These are phyloP conservation scores for Discoglossus pictus DNA, from an alignment of 2,797 vertebrate species.

Conservation along the genomic window DNA sequence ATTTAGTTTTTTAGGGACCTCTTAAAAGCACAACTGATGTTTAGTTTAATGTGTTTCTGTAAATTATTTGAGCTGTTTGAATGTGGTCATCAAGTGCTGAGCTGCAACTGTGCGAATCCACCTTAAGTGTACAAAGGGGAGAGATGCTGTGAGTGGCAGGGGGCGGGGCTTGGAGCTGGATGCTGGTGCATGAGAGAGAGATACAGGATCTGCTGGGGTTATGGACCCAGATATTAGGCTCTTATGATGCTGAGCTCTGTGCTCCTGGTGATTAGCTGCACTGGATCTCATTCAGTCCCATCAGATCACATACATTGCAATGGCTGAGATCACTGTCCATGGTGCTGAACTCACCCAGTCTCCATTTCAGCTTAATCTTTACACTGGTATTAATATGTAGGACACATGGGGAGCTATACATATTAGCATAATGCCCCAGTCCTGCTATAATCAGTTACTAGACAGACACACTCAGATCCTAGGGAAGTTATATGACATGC, in stretches of 20 bases:
- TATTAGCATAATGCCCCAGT: slow-evolving; percentile 8
- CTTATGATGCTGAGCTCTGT: slow-evolving; percentile 55
- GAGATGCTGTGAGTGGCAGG: too few relatives aligned
- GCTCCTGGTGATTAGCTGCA: slow-evolving; percentile 49
- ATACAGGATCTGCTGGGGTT: too few relatives aligned
- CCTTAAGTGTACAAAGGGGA: too few relatives aligned
- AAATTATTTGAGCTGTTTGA: too few relatives aligned
- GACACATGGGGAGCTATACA: background rate
- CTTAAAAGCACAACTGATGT: too few relatives aligned
- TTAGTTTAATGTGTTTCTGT: too few relatives aligned
- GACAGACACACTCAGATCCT: slow-evolving; percentile 18
- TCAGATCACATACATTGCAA: background rate
- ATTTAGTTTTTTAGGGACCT: too few relatives aligned
- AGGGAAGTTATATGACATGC: slow-evolving; percentile 41
- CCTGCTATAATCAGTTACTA: slow-evolving; percentile 1
- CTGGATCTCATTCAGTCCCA: slow-evolving; percentile 35
- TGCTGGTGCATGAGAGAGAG: too few relatives aligned
- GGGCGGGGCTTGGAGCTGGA: too few relatives aligned
- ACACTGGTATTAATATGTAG: background rate
- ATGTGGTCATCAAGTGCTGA: too few relatives aligned
- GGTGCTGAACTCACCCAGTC: slow-evolving; percentile 43
- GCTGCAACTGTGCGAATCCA: too few relatives aligned
- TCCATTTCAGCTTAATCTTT: background rate
- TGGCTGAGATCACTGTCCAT: slow-evolving; percentile 12
- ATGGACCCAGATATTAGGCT: slow-evolving; percentile 48